A percentile compares a stretch with the other conserved stretches of the same genome.
These are phyloP conservation scores for Cyanoliseus patagonus DNA, from an alignment of 2,113 vertebrate genomes.

Conservation along the genomic window DNA sequence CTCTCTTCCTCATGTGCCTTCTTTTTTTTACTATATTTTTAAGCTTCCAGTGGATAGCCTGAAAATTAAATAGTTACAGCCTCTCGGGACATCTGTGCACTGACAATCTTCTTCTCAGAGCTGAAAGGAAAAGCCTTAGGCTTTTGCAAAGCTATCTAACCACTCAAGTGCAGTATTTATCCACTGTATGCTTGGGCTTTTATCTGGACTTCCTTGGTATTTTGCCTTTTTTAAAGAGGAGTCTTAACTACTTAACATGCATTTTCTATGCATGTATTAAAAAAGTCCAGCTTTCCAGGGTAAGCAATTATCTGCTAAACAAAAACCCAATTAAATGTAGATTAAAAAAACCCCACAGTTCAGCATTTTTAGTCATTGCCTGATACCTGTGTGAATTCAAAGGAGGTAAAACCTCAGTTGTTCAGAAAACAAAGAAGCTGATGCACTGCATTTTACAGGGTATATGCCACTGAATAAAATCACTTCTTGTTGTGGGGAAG, in stretches of 20 bases:
- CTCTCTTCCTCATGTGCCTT: conserved; percentile 13
- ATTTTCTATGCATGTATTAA: neutral
- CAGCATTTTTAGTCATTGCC: conserved; percentile 14
- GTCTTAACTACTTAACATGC: neutral
- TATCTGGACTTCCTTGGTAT: neutral
- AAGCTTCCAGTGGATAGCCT: conserved; percentile 47
- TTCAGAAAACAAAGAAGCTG: neutral
- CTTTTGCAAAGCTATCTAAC: neutral
- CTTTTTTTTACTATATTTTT: conserved; percentile 59
- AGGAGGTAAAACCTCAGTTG: neutral
- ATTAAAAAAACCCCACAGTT: neutral
- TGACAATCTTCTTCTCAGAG: conserved; percentile 63
- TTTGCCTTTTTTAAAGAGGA: neutral
- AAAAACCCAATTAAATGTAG: conserved; percentile 5
- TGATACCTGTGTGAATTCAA: conserved; percentile 27
- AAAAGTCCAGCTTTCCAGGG: neutral
- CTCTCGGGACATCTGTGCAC: conserved; percentile 43
- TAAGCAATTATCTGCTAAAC: neutral
- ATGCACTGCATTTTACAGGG: neutral
- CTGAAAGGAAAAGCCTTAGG: conserved; percentile 56
- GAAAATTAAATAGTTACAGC: conserved; percentile 75
- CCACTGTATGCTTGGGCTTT: neutral
- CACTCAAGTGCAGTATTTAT: conserved; percentile 3
- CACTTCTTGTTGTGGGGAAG: neutral
- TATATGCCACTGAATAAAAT: neutral